Percentiles rank a stretch among this genome's conserved stretches.
These are phyloP conservation scores for Drosophila serrata DNA, from an alignment of 1,140 invertebrate genomes.

Conservation along the genomic window DNA sequence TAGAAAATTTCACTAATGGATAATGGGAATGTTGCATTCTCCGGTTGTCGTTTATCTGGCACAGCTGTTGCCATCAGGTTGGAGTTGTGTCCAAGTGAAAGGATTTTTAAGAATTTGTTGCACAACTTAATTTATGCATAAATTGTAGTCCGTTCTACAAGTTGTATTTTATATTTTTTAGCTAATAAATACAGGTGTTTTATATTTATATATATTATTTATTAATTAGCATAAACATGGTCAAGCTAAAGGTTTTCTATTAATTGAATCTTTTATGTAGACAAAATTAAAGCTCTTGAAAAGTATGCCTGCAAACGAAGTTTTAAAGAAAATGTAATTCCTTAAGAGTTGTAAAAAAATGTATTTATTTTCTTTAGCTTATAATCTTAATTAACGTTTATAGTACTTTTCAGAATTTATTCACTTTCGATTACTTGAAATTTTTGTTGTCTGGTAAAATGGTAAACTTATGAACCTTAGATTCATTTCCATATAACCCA, in stretches of 20 bases:
- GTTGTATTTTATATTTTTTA: not conserved
- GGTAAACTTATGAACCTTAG: constrained; percentile 23
- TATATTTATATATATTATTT: too few species aligned
- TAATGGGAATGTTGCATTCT: constrained; percentile 28
- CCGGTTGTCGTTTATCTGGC: constrained; percentile 38
- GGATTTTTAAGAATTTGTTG: not conserved
- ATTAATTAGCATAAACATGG: too few species aligned
- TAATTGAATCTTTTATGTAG: too few species aligned
- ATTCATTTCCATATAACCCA: constrained; percentile 27
- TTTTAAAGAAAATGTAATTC: too few species aligned
- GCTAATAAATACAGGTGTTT: not conserved
- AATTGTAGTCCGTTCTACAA: not conserved
- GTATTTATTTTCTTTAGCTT: not conserved
- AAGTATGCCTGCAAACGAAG: not conserved
- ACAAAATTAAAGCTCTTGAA: not conserved
- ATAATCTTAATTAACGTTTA: not conserved
- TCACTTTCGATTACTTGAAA: not conserved
- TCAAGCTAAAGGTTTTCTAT: too few species aligned
- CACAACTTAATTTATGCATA: not conserved
- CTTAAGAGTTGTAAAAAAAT: not conserved
- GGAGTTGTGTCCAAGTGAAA: not conserved
- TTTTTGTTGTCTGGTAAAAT: not conserved
- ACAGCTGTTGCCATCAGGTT: constrained; percentile 52
- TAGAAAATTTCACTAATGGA: constrained; percentile 66
- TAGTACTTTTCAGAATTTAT: not conserved